Evolutionary conservation across 2,113 vertebrate species (phyloP).

Genomic region (Dascyllus trimaculatus): DNA sequence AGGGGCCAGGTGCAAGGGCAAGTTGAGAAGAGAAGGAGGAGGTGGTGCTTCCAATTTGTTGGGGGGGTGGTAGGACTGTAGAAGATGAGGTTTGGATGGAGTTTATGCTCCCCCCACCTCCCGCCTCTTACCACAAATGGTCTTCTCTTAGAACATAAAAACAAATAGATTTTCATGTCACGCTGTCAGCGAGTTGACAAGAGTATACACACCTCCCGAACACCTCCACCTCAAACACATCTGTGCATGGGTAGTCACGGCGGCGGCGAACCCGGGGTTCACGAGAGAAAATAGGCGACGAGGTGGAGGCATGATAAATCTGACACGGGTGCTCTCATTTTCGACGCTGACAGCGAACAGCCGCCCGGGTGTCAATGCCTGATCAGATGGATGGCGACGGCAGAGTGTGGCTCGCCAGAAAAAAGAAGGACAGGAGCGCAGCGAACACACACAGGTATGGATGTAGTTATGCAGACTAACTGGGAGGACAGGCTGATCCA

Average conservation of each 20-base stretch:
- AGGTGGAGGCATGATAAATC: constrained; percentile 67
- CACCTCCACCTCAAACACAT: constrained; percentile 50
- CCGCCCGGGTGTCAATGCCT: constrained; percentile 49
- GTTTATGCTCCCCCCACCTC: constrained; percentile 36
- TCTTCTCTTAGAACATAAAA: constrained; percentile 49
- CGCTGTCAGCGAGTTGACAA: constrained; percentile 62
- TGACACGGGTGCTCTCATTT: constrained; percentile 60
- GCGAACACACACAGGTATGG: constrained; percentile 27
- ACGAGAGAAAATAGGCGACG: constrained; percentile 1
- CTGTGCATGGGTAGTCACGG: constrained; percentile 47
- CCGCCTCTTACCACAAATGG: constrained; percentile 27
- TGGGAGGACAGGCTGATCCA: background rate
- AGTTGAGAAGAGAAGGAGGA: constrained; percentile 10
- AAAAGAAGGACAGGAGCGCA: background rate
- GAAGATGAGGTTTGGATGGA: constrained; percentile 73
- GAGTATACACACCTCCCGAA: constrained; percentile 37
- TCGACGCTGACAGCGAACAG: constrained; percentile 66
- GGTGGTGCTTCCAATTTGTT: constrained; percentile 56
- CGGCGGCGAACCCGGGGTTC: constrained; percentile 11
- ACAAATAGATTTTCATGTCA: constrained; percentile 82
- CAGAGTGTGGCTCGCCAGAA: constrained; percentile 8
- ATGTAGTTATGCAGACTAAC: constrained; percentile 12
- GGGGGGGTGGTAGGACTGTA: constrained; percentile 12
- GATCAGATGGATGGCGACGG: constrained; percentile 47
- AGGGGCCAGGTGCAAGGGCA: constrained; percentile 58